phyloP scores from a whole-genome alignment of 1,140 invertebrate species.

The Brachionus rubens region DNA sequence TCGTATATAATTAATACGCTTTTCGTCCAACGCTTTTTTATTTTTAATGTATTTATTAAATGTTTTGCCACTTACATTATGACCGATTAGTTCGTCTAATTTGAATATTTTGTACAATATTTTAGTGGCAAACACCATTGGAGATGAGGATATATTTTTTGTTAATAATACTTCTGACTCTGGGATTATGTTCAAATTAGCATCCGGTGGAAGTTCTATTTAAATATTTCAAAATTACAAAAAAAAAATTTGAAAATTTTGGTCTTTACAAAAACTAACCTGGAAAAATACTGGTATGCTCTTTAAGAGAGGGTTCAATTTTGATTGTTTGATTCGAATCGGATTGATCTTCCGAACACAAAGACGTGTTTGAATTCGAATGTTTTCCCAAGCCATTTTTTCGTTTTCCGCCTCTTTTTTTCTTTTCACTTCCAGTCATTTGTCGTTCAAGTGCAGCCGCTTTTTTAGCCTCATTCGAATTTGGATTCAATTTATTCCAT shows the following conservation, averaged over 20 bases:
- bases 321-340: slow-evolving; percentile 38
- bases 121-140: slow-evolving; percentile 45
- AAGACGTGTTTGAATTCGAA: slow-evolving; percentile 10
- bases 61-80: slow-evolving; percentile 45
- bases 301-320: slow-evolving; percentile 10
- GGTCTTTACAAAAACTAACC: not conserved
- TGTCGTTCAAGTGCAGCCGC: slow-evolving; percentile 43
- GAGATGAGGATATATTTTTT: slow-evolving; percentile 44
- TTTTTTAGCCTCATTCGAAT: slow-evolving; percentile 44
- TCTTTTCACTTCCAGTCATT: slow-evolving; percentile 36
- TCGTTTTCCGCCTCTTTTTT: slow-evolving; percentile 8
- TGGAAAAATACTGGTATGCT: not conserved
- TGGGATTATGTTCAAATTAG: slow-evolving; percentile 29
- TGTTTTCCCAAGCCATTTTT: slow-evolving; percentile 6
- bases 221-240: no score
- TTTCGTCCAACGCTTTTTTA: slow-evolving; percentile 44
- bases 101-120: slow-evolving; percentile 47
- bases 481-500: slow-evolving; percentile 45
- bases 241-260: not conserved
- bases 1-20: slow-evolving; percentile 28
- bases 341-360: slow-evolving; percentile 36
- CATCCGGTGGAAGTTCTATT: slow-evolving; percentile 32
- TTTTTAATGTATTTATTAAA: slow-evolving; percentile 46
- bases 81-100: slow-evolving; percentile 29
- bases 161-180: slow-evolving; percentile 16